A percentile compares a stretch with the other conserved stretches of the same genome.
These are phyloP conservation scores for Metopolophium dirhodum DNA, from an alignment of 1,140 invertebrate genomes.

Conservation along the genomic window DNA sequence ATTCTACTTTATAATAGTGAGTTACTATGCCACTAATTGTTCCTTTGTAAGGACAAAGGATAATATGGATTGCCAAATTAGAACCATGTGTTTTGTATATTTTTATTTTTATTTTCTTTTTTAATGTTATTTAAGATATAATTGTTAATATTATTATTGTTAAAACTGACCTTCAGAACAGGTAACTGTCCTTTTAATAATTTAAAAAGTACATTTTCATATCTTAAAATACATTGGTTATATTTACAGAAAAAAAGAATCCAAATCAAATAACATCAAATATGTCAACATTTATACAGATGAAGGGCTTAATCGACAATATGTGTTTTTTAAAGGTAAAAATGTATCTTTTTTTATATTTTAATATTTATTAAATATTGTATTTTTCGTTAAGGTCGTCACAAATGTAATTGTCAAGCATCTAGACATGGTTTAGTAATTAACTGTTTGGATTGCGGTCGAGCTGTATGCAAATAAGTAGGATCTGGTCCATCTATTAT, in stretches of 20 bases:
- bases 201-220: conserved; percentile 58
- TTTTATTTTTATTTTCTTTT: not conserved
- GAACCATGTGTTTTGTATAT: not conserved
- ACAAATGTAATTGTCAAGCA: conserved; percentile 91
- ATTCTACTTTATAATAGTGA: too few species aligned
- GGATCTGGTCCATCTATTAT: conserved; percentile 94
- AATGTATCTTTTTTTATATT: conserved; percentile 49
- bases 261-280: conserved; percentile 74
- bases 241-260: conserved; percentile 60
- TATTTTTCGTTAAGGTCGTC: conserved; percentile 71
- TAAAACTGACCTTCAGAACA: not conserved
- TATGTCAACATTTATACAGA: conserved; percentile 77
- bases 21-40: not conserved
- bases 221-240: conserved; percentile 62
- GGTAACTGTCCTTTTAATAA: not conserved
- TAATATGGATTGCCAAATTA: not conserved
- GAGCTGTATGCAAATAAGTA: conserved; percentile 95
- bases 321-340: conserved; percentile 72
- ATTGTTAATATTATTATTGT: not conserved
- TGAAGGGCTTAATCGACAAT: conserved; percentile 73
- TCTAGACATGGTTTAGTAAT: conserved; percentile 87
- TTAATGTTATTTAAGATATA: too few species aligned
- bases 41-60: too few species aligned
- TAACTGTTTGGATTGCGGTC: conserved; percentile 93
- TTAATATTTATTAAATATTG: conserved; percentile 55